Base-by-base conservation (phyloP, 2,888 invertebrate genomes). In the Drosophila kokeensis region DNA sequence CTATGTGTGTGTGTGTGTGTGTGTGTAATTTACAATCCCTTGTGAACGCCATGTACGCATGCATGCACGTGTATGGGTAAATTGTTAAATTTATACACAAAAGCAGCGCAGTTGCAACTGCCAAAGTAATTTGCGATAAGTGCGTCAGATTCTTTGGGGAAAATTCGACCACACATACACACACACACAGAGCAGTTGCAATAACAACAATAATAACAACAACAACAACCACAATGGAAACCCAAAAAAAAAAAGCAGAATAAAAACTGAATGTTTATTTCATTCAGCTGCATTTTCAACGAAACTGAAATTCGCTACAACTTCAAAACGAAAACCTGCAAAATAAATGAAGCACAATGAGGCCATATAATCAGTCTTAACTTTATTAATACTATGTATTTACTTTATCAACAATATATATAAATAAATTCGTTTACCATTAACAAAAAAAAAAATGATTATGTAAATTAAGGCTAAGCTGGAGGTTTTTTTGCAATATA, bases 101-200 rank as follows among this genome's bases (percentile, higher is more conserved):
- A 85, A 78, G 86, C 83, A 86, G 73, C 82, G 80, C 73, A 70
- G 76, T 74, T 90, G 83, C 82, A 89, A 87, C 89, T 90, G 90
- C 90, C 82, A 87, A 87, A 87, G 90, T 87, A 90, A 87, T 90
- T 87, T 87, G 87, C 87, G 90, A 87, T 87, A 87, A 87, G 87
- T 87, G 87, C 90, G 87, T 90, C 79, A 88, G 89, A 90, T 83
- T 83, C 90, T 87, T 82, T 81, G 75, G 87, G 87, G 90, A 87
- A 90, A 89, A 83, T 83, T 87, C 87, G 84, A 81, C 78, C 83
- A 70, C 81, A 83, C 60, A 82, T 73, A 45, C 32, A 30, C 32
- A 30, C 32, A 30, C 11, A 69, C 36, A 62, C 60, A 48, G 65
- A 60, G 55, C 67, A 71, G 54, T 57, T 62, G 55, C 59, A 69